These are phyloP conservation scores for Heteromormyrus szaboi DNA, from an alignment of 2,797 vertebrate genomes.

Conservation along the genomic window DNA sequence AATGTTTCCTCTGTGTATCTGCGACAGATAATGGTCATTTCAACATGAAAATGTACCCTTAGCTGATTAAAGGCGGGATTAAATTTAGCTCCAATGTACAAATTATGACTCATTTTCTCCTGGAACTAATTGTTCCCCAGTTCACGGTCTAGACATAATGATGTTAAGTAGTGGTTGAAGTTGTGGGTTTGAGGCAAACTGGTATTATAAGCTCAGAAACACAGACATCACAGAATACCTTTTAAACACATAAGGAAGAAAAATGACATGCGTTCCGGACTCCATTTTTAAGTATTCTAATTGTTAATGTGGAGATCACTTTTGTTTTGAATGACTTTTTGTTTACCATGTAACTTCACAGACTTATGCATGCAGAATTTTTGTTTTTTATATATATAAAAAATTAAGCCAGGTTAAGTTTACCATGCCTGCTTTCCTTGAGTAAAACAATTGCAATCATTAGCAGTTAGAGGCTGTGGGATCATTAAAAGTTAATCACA, in stretches of 20 bases:
- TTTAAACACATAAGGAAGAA: background rate
- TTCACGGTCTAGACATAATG: conserved; percentile 13
- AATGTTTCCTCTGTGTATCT: conserved; percentile 50
- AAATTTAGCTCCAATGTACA: background rate
- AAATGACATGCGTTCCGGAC: background rate
- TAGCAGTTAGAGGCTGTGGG: background rate
- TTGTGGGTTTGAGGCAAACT: background rate
- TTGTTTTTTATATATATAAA: background rate
- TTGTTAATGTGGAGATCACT: background rate
- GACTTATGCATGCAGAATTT: background rate
- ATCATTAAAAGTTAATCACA: background rate
- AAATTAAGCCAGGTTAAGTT: background rate
- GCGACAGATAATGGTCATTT: conserved; percentile 55
- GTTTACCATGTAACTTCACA: background rate
- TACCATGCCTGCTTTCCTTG: background rate
- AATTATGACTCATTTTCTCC: conserved; percentile 1
- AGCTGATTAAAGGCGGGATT: conserved; percentile 29
- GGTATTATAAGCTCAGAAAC: background rate
- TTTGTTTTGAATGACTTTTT: background rate
- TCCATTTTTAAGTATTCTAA: background rate
- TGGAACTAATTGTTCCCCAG: background rate
- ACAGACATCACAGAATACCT: background rate
- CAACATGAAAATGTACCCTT: conserved; percentile 40
- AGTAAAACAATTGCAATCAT: background rate
- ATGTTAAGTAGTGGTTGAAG: conserved; percentile 11